These are phyloP conservation scores for Trinectes maculatus DNA, from an alignment of 2,113 vertebrate species.

Conservation along the genomic window DNA sequence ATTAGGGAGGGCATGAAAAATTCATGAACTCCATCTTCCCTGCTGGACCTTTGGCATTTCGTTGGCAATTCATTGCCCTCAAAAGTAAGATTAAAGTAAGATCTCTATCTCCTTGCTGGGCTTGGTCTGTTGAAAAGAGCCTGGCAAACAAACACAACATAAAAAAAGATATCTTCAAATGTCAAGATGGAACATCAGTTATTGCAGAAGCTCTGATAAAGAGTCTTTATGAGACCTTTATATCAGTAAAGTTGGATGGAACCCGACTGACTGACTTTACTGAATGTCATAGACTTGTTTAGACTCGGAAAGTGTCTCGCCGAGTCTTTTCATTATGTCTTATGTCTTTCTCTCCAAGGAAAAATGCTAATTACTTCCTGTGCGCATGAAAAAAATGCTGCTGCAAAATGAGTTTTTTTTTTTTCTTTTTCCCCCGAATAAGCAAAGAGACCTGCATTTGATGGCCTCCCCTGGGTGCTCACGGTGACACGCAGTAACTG, in stretches of 20 bases:
- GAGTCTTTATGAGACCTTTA: neutral
- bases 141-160: conserved; percentile 5
- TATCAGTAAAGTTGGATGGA: neutral
- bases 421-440: too few species aligned
- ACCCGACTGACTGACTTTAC: neutral
- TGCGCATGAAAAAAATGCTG: neutral
- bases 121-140: conserved; percentile 1
- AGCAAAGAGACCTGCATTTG: neutral
- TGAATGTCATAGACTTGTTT: neutral
- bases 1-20: conserved; percentile 58
- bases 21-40: conserved; percentile 50
- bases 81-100: conserved; percentile 32
- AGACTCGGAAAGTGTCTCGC: neutral
- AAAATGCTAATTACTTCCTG: neutral
- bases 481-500: neutral
- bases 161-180: neutral
- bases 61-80: conserved; percentile 41
- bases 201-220: neutral
- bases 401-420: neutral
- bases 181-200: conserved; percentile 4
- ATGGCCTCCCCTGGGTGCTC: neutral
- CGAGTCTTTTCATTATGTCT: neutral
- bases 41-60: conserved; percentile 54
- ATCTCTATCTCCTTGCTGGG: neutral
- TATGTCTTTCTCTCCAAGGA: neutral